A percentile compares a stretch with the other conserved stretches of the same genome.
Conservation (phyloP, 1,140 invertebrate genomes). For the Tetramorium parvispinum region DNA sequence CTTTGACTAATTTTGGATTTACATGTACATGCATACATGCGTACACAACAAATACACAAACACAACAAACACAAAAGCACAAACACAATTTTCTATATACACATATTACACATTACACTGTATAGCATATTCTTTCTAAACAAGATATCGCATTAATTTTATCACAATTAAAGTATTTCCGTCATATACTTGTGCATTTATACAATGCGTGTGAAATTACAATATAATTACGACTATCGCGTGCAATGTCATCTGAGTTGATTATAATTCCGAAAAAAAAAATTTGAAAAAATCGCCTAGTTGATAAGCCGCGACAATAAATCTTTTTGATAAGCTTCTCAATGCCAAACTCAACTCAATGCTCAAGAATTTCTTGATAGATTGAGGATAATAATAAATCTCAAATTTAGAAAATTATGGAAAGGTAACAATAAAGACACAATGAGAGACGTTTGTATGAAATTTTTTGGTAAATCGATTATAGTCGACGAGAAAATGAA, state of each 20-base stretch:
- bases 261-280: constrained; percentile 36
- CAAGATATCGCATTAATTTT: constrained; percentile 9
- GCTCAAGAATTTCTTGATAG: background rate
- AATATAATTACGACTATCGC: constrained; percentile 21
- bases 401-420: background rate
- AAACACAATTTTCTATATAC: background rate
- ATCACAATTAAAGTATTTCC: background rate
- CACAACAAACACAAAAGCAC: background rate
- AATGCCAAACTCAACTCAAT: constrained; percentile 25
- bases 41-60: no score
- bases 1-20: background rate
- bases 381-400: background rate
- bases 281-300: constrained; percentile 9
- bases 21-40: background rate
- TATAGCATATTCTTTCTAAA: background rate
- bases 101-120: background rate
- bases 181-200: background rate
- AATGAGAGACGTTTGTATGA: background rate
- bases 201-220: background rate
- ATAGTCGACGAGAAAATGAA: background rate
- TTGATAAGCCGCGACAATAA: constrained; percentile 35
- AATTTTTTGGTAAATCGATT: background rate
- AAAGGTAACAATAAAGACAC: background rate
- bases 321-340: constrained; percentile 27
- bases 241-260: constrained; percentile 21